phyloP scores from a whole-genome alignment of 2,888 invertebrate species.

The Leptopterna dolabrata region DNA sequence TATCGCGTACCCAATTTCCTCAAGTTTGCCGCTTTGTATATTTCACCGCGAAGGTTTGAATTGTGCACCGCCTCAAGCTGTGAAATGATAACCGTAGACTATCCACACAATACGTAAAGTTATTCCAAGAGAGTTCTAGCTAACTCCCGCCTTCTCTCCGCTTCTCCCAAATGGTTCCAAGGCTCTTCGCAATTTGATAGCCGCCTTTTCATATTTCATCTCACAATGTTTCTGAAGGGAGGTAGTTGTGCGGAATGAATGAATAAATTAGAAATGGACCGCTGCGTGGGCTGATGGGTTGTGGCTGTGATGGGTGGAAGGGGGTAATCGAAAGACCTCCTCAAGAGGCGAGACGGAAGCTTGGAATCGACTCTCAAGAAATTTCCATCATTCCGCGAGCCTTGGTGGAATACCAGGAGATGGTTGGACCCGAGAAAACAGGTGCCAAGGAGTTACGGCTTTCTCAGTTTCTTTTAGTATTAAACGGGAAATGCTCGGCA shows the following conservation, averaged over 20 bases:
- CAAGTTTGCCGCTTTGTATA: background rate
- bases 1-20: too few species aligned
- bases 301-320: background rate
- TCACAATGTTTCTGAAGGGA: background rate
- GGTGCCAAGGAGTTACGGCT: too few species aligned
- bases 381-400: background rate
- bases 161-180: background rate
- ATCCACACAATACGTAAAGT: background rate
- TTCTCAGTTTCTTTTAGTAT: too few species aligned
- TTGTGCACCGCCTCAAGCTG: background rate
- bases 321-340: background rate
- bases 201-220: background rate
- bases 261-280: background rate
- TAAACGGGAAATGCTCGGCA: too few species aligned
- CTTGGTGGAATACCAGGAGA: background rate
- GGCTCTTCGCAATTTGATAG: background rate
- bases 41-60: too few species aligned
- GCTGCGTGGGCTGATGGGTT: background rate
- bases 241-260: background rate
- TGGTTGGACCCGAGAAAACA: background rate
- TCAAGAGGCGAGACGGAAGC: background rate
- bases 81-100: too few species aligned
- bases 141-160: background rate
- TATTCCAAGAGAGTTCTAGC: background rate
- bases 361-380: background rate